A percentile compares a stretch with the other conserved stretches of the same genome.
phyloP scores from a whole-genome alignment of 2,888 invertebrate species.

The Melitaea athalia region DNA sequence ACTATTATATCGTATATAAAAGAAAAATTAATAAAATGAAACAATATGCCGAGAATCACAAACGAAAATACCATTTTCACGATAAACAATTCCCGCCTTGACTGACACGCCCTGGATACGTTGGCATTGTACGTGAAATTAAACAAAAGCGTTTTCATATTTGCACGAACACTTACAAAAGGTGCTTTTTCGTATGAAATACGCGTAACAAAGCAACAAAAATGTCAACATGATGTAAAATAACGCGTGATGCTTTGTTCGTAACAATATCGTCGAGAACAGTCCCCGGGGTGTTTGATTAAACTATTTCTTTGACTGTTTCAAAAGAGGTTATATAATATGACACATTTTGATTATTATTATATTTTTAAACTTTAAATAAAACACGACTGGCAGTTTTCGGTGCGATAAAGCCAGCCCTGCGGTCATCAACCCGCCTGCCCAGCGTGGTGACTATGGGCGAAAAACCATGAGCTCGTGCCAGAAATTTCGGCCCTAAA shows the following conservation, averaged over 20 bases:
- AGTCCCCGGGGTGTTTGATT: constrained; percentile 27
- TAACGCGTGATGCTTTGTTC: constrained; percentile 42
- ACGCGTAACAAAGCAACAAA: constrained; percentile 67
- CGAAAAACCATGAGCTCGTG: too few species aligned
- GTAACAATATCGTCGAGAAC: constrained; percentile 43
- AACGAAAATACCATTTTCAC: background rate
- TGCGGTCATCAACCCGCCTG: too few species aligned
- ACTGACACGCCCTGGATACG: background rate
- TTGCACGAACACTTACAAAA: constrained; percentile 59
- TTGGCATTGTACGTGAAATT: constrained; percentile 39
- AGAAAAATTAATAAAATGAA: background rate
- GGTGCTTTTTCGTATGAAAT: constrained; percentile 66
- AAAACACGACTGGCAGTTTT: too few species aligned
- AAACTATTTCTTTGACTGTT: constrained; percentile 19
- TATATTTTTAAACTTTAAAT: background rate
- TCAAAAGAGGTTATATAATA: background rate
- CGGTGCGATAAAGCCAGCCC: too few species aligned
- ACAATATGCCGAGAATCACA: constrained; percentile 6
- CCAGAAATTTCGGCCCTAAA: too few species aligned
- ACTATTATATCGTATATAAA: background rate
- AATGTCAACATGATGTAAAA: constrained; percentile 69
- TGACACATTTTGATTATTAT: background rate
- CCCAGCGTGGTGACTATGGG: too few species aligned
- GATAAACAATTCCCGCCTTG: background rate
- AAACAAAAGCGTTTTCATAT: constrained; percentile 54